Evolutionary conservation across 2,113 vertebrate species (phyloP), one percentile per base, ranked within the genome.

Genomic region (Misgurnus mizolepis): DNA sequence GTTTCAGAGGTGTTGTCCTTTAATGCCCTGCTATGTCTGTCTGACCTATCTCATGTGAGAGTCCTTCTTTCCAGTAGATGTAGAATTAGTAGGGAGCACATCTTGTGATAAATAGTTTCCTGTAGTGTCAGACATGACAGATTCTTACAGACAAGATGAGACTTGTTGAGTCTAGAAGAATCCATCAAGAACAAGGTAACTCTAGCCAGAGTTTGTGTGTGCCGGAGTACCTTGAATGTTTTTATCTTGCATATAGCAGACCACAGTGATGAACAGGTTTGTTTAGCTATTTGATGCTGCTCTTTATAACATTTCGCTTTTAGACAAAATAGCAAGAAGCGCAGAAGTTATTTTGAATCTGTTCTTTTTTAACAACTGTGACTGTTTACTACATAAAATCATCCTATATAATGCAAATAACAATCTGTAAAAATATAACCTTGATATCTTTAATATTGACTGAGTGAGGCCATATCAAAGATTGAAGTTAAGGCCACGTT

Each of bases 21-120:
- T 4, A 45, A 17, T 18, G 14, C 22, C 50, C 5, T 72, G 6
- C 4, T 55, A 39, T 7, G 3, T 62, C 14, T 71, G 18, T 67
- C 14, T 71, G 18, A 79, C 17, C 39, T 17, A 45, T 43, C 53
- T 2, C 22, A 43, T 79, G 17, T 71, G 3, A 40, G 14, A 74
- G 15, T 58, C n/a, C 78, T 78, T 62, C 47, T 67, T 72, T 8
- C 45, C 65, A 27, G 70, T 68, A 72, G 49, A 39, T 65, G 40
- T 65, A 72, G 70, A 77, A 78, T 84, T 78, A 82, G 68, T 76
- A 85, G 80, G 86, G 83, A 84, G 74, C 82, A 27, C 27, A 8
- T 60, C 55, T 73, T 79, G 53, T 80, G 55, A 82, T 83, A 76
- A 85, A 87, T 78, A 81, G 82, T 88, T 89, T 88, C 84, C 88